Evolutionary conservation across 2,113 vertebrate genomes (phyloP).

Genomic region (Rhinolophus ferrumequinum): DNA sequence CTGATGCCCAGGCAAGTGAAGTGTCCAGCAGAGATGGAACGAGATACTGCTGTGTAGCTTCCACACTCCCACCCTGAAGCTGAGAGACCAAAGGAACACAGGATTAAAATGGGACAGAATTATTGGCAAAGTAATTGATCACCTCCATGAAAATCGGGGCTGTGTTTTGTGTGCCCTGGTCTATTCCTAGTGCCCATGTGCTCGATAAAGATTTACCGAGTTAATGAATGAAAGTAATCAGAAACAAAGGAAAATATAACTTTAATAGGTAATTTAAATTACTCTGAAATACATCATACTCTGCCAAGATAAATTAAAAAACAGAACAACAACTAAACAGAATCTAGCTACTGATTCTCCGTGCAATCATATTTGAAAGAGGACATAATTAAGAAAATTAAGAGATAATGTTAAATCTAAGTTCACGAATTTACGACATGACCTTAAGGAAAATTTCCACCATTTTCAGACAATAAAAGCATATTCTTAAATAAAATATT

Average conservation of each 20-base stretch:
- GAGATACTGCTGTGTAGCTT: slow-evolving; percentile 90
- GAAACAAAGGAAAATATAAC: neutral
- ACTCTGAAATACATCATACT: neutral
- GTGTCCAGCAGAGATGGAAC: slow-evolving; percentile 88
- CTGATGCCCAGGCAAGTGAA: slow-evolving; percentile 89
- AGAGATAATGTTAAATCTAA: neutral
- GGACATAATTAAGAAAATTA: neutral
- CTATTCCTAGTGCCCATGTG: neutral
- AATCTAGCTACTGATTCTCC: neutral
- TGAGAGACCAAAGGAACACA: neutral
- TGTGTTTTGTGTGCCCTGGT: neutral
- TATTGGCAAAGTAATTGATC: neutral
- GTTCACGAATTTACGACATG: neutral
- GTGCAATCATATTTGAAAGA: neutral
- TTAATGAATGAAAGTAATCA: neutral
- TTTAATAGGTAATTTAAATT: neutral
- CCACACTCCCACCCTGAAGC: slow-evolving; percentile 89
- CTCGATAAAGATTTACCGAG: neutral
- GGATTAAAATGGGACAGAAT: neutral
- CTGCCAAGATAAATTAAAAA: neutral
- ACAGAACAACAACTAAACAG: neutral
- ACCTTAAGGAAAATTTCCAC: neutral
- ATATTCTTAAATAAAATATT: neutral
- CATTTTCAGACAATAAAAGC: neutral
- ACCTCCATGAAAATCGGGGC: neutral